Percentiles rank a stretch among this genome's conserved stretches.
Conservation (phyloP, 2,888 invertebrate genomes). For the Netelia virgata region DNA sequence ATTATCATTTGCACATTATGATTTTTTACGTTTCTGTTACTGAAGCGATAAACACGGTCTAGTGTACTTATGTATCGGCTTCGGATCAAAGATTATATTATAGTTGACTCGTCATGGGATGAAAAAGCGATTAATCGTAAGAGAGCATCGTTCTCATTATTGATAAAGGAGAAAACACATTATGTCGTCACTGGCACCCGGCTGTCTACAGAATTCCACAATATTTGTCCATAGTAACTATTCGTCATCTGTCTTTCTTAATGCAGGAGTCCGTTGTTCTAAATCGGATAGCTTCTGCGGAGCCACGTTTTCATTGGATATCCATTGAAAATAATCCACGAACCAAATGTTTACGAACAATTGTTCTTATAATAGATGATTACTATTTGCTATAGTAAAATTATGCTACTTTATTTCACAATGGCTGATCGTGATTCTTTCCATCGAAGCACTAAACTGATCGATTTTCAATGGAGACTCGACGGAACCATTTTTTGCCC, state of each 20-base stretch:
- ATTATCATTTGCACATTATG: constrained; percentile 11
- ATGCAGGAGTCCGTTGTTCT: too few relatives aligned
- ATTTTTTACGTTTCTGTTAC: constrained; percentile 27
- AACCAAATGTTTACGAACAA: background rate
- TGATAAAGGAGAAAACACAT: background rate
- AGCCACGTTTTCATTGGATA: background rate
- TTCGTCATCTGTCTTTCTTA: too few relatives aligned
- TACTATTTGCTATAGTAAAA: background rate
- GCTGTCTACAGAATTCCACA: background rate
- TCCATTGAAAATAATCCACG: background rate
- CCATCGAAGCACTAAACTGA: background rate
- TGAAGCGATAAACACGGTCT: constrained; percentile 23
- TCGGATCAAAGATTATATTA: constrained; percentile 23
- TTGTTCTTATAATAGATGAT: background rate
- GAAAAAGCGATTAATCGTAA: background rate
- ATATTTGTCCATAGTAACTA: too few relatives aligned
- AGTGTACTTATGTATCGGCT: constrained; percentile 47
- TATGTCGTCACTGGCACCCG: background rate
- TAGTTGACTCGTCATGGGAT: constrained; percentile 5
- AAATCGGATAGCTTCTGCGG: too few relatives aligned
- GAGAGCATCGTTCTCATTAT: background rate
- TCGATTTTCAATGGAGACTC: background rate
- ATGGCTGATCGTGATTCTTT: background rate
- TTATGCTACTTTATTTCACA: background rate
- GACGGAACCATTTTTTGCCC: background rate